phyloP scores from a whole-genome alignment of 2,797 vertebrate species.

The Lagocephalus sceleratus region DNA sequence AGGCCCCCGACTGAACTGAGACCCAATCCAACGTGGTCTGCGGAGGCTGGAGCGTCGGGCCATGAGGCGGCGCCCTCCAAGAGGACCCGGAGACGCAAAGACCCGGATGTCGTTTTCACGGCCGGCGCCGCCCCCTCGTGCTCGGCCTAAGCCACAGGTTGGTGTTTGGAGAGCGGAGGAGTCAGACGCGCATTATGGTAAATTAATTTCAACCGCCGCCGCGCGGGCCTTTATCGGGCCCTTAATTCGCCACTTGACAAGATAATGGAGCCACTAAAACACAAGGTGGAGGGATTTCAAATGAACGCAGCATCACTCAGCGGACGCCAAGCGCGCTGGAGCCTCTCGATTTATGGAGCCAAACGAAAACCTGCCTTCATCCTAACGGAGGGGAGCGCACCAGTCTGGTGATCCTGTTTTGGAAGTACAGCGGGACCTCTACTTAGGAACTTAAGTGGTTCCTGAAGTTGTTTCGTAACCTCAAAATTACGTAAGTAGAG shows the following conservation, averaged over 20 bases:
- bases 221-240: not conserved
- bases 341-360: too few species aligned
- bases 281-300: not conserved
- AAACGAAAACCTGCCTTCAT: too few species aligned
- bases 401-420: too few species aligned
- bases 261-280: not conserved
- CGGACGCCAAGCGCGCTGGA: too few species aligned
- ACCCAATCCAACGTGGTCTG: not conserved
- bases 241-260: not conserved
- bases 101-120: not conserved
- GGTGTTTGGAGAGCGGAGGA: not conserved
- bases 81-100: not conserved
- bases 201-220: not conserved
- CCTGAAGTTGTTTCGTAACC: too few species aligned
- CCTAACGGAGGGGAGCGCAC: too few species aligned
- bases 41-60: not conserved
- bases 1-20: conserved; percentile 7
- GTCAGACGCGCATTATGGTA: not conserved
- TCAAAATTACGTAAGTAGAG: too few species aligned
- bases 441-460: too few species aligned
- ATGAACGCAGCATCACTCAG: not conserved
- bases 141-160: not conserved
- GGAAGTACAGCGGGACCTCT: too few species aligned
- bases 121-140: too few species aligned
- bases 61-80: not conserved